Conservation (phyloP, 1,140 invertebrate genomes). For the Nasonia vitripennis region DNA sequence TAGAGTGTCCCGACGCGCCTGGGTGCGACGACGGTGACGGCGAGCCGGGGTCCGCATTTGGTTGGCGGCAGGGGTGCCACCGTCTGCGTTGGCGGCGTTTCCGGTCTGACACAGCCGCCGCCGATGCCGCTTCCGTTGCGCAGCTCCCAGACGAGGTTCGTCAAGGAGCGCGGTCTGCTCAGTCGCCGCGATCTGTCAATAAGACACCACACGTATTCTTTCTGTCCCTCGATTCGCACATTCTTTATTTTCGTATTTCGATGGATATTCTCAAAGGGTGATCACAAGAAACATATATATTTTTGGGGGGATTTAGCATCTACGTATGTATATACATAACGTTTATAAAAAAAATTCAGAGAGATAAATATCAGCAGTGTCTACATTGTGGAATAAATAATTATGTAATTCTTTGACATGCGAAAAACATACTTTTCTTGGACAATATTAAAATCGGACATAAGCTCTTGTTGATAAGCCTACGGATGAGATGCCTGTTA, state of each 20-base stretch:
- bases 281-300: no score
- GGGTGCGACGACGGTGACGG: constrained; percentile 72
- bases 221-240: no score
- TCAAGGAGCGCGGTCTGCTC: constrained; percentile 87
- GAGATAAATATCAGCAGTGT: no score
- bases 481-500: constrained; percentile 26
- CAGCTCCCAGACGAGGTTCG: constrained; percentile 90
- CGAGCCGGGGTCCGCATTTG: constrained; percentile 73
- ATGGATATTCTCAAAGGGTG: no score
- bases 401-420: constrained; percentile 2
- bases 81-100: constrained; percentile 73
- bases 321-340: no score
- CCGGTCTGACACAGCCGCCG: constrained; percentile 74
- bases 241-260: no score
- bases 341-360: no score
- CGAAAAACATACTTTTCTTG: constrained; percentile 38
- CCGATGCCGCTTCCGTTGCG: constrained; percentile 75
- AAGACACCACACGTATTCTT: neutral
- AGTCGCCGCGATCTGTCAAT: constrained; percentile 78
- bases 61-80: constrained; percentile 65
- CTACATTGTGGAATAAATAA: no score
- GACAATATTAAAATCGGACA: constrained; percentile 36
- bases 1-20: constrained; percentile 75
- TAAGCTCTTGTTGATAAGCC: constrained; percentile 37
- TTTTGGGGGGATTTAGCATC: no score